Evolutionary conservation across 2,797 vertebrate species (phyloP), one percentile per base, ranked within the genome.

Genomic region (Pipistrellus kuhlii): DNA sequence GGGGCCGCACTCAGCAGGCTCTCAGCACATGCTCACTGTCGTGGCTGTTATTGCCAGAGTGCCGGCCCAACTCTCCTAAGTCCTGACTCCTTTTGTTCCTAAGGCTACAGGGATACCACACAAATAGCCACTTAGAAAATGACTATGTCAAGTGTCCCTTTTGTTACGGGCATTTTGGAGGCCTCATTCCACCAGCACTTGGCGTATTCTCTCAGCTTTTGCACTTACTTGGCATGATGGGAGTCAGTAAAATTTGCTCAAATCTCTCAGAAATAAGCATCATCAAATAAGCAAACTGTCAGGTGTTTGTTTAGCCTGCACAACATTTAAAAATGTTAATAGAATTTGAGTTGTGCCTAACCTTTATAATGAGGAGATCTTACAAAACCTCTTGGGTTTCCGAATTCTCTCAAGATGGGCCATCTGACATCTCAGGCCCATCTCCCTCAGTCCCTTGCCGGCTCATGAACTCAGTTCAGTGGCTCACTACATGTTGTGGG

Each of bases 361-460:
- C 78, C 77, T 96, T 94, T 78, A 55, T 69, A 87, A 89, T 88
- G 73, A 87, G 95, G 88, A 92, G 82, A 84, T 91, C 95, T 94
- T 89, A 90, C 53, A 57, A 80, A 95, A 90, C 84, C 66, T 64
- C 87, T 68, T 18, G 82, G 83, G 78, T 82, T 95, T 93, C 90
- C 71, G 89, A 46, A 84, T 89, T 91, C 93, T 92, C 76, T 94
- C 41, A 30, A 84, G 41, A 23, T 18, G 38, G 53, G 44, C 95
- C 94, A 91, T 92, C 88, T 94, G 94, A 85, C 75, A 1, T 76
- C 92, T 88, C 68, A 48, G 8, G 84, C 77, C 77, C 62, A 41
- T 66, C 55, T 87, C 72, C 72, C 27, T 55, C 62, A 59, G 75
- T 83, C 57, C 68, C 4, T 27, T 32, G 53, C 68, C 89, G 76